Evolutionary conservation across 2,113 vertebrate species (phyloP).

Genomic region (Notiomystis cincta): DNA sequence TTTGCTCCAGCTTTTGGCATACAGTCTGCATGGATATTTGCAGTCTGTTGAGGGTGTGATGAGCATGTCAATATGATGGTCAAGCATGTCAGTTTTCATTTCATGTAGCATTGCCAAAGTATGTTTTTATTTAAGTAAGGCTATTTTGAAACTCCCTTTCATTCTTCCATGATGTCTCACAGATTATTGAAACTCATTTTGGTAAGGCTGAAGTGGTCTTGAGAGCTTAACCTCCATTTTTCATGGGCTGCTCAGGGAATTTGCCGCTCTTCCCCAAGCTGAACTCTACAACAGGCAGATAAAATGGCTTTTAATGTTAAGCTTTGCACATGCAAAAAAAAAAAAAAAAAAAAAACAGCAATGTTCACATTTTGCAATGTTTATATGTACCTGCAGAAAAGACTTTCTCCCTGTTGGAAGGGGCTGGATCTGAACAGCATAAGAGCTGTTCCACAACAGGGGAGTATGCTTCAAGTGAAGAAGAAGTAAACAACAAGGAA

Average conservation of each 20-base stretch:
- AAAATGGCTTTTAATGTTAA: background rate
- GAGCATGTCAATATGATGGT: conserved; percentile 23
- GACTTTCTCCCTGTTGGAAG: background rate
- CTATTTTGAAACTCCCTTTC: conserved; percentile 34
- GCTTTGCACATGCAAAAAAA: background rate
- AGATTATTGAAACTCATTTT: background rate
- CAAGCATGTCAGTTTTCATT: conserved; percentile 15
- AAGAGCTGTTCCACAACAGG: background rate
- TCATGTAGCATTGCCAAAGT: background rate
- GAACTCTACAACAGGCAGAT: background rate
- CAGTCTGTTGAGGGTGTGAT: conserved; percentile 6
- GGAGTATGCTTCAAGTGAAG: background rate
- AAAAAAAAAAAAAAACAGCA: background rate
- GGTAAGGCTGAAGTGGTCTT: background rate
- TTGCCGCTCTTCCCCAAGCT: background rate
- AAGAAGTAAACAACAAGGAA: background rate
- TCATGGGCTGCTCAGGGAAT: background rate
- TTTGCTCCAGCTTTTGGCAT: background rate
- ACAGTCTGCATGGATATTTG: background rate
- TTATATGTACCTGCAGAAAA: background rate
- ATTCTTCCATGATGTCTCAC: background rate
- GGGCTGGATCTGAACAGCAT: background rate
- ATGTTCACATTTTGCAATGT: background rate
- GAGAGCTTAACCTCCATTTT: background rate
- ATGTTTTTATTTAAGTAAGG: conserved; percentile 39